Conservation (phyloP, 2,888 invertebrate species). For the Sphinx pinastri region DNA sequence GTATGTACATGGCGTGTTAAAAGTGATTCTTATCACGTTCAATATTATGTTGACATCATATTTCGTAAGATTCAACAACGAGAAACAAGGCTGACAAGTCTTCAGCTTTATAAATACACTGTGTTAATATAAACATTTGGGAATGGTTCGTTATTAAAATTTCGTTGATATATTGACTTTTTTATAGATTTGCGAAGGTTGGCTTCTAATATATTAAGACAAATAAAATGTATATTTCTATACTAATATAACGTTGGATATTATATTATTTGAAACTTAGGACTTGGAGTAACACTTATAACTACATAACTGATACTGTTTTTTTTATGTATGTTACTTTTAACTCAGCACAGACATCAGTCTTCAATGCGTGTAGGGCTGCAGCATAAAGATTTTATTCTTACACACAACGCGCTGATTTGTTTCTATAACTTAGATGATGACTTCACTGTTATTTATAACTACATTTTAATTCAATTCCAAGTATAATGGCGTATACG, state of each 20-base stretch:
- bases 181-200: conserved; percentile 16
- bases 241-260: too few species aligned
- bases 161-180: background rate
- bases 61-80: conserved; percentile 20
- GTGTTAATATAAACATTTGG: conserved; percentile 14
- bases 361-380: too few species aligned
- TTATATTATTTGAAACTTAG: too few species aligned
- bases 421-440: background rate
- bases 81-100: conserved; percentile 13
- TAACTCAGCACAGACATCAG: too few species aligned
- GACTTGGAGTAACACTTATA: too few species aligned
- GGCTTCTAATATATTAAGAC: background rate
- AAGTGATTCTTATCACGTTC: conserved; percentile 43
- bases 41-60: conserved; percentile 32
- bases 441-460: background rate
- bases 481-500: background rate
- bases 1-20: conserved; percentile 44
- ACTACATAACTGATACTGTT: too few species aligned
- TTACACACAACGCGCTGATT: background rate
- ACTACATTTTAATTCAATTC: background rate
- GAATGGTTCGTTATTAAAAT: conserved; percentile 5
- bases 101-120: conserved; percentile 7
- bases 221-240: background rate
- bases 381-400: too few species aligned
- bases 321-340: too few species aligned